These are phyloP conservation scores for Coelinius sp. DNA, from an alignment of 2,888 invertebrate genomes.

Conservation along the genomic window DNA sequence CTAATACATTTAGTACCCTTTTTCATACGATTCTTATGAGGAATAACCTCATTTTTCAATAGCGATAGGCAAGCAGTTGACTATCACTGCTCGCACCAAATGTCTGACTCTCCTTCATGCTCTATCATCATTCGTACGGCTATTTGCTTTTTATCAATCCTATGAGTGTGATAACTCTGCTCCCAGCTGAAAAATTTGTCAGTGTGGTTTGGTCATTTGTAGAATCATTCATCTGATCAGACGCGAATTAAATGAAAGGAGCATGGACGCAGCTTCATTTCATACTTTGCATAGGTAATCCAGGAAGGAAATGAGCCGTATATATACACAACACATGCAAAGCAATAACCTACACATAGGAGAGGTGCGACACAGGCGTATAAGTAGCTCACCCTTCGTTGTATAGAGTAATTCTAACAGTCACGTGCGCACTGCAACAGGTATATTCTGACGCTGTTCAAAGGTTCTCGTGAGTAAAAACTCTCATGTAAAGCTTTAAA, in stretches of 20 bases:
- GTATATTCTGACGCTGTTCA: neutral
- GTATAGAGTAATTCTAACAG: neutral
- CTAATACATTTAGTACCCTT: neutral
- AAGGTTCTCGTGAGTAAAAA: constrained; percentile 1
- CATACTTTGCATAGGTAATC: too few relatives aligned
- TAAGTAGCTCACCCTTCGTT: too few relatives aligned
- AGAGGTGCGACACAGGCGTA: too few relatives aligned
- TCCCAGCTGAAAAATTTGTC: constrained; percentile 30
- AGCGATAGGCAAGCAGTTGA: constrained; percentile 39
- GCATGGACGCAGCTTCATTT: neutral
- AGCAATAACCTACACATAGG: too few relatives aligned
- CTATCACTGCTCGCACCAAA: constrained; percentile 42
- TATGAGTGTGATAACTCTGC: constrained; percentile 52
- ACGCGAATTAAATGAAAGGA: neutral
- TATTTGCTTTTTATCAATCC: constrained; percentile 56
- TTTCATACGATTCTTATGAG: neutral
- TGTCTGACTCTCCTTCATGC: constrained; percentile 44
- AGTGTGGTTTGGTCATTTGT: neutral
- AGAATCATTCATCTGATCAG: neutral
- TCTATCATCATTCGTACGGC: constrained; percentile 52
- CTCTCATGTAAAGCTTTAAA: neutral
- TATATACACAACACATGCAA: too few relatives aligned
- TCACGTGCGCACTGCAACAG: neutral
- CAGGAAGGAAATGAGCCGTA: too few relatives aligned
- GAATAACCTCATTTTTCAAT: neutral